These are phyloP conservation scores for Atherinosoma microstoma DNA, from an alignment of 2,797 vertebrate species.

Conservation along the genomic window DNA sequence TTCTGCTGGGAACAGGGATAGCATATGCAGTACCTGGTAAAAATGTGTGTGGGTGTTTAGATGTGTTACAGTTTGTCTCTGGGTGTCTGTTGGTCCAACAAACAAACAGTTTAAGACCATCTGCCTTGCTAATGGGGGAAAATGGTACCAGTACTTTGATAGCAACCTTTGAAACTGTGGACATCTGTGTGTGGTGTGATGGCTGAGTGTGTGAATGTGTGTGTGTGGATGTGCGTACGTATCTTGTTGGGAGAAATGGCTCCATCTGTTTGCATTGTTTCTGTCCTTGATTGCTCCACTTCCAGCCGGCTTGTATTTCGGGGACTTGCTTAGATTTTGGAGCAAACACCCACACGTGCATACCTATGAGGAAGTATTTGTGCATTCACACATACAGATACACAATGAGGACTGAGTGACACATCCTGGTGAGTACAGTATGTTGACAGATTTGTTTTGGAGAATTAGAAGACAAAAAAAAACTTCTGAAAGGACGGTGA, in stretches of 20 bases:
- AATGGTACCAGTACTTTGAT: slow-evolving; percentile 62
- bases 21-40: slow-evolving; percentile 56
- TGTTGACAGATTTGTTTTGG: slow-evolving; percentile 50
- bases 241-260: slow-evolving; percentile 46
- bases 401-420: slow-evolving; percentile 50
- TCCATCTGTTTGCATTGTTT: slow-evolving; percentile 78
- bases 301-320: slow-evolving; percentile 64
- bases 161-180: slow-evolving; percentile 68
- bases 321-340: slow-evolving; percentile 47
- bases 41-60: slow-evolving; percentile 55
- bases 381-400: slow-evolving; percentile 5
- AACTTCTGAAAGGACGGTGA: slow-evolving; percentile 38
- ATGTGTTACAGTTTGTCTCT: slow-evolving; percentile 57
- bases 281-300: slow-evolving; percentile 62
- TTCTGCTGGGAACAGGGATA: slow-evolving; percentile 29
- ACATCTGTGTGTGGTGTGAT: slow-evolving; percentile 66
- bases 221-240: slow-evolving; percentile 29
- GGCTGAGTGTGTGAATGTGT: slow-evolving; percentile 12
- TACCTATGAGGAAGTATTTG: slow-evolving; percentile 48
- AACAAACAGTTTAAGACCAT: slow-evolving; percentile 70
- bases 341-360: slow-evolving; percentile 51
- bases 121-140: slow-evolving; percentile 70
- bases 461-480: slow-evolving; percentile 40
- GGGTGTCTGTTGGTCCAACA: slow-evolving; percentile 64
- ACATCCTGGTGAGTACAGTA: slow-evolving; percentile 42